Evolutionary conservation across 92 coral and sea anemone genomes (phyloP).

Genomic region (Plumapathes pennacea): DNA sequence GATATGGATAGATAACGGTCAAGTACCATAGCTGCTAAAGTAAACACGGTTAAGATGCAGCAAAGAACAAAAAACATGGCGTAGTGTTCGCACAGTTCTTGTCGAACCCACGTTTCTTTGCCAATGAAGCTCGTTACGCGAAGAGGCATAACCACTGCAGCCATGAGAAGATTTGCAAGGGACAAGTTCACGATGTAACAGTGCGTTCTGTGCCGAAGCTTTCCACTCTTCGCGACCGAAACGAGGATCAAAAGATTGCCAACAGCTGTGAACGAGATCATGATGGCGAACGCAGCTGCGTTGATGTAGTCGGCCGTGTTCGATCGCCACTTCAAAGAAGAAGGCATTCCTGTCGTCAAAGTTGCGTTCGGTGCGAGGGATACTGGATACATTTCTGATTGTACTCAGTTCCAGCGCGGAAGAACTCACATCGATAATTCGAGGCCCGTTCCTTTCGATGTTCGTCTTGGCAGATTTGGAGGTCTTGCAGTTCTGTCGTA

Average conservation of each 20-base stretch:
- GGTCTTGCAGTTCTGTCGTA: too few species aligned
- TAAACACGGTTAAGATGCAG: conserved; percentile 66
- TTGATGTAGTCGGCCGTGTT: conserved; percentile 51
- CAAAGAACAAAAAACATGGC: conserved; percentile 68
- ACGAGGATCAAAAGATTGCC: conserved; percentile 65
- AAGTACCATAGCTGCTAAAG: conserved; percentile 60
- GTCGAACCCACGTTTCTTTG: conserved; percentile 61
- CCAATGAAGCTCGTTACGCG: conserved; percentile 70
- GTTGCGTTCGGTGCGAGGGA: too few species aligned
- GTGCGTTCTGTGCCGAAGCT: conserved; percentile 59
- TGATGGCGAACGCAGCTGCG: conserved; percentile 58
- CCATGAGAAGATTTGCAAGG: conserved; percentile 74
- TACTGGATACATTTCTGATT: too few species aligned
- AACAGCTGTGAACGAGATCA: conserved; percentile 62
- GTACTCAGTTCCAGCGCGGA: too few species aligned
- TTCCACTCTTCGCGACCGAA: conserved; percentile 53
- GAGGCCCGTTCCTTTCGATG: too few species aligned
- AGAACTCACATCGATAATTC: too few species aligned
- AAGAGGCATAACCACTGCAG: conserved; percentile 77
- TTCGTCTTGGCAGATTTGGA: too few species aligned
- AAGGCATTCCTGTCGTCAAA: too few species aligned
- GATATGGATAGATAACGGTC: conserved; percentile 79
- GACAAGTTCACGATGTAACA: conserved; percentile 59
- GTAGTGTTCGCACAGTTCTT: conserved; percentile 63
- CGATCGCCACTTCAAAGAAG: too few species aligned